Base-by-base conservation (phyloP, 2,797 vertebrate genomes). In the Alcedo atthis region DNA sequence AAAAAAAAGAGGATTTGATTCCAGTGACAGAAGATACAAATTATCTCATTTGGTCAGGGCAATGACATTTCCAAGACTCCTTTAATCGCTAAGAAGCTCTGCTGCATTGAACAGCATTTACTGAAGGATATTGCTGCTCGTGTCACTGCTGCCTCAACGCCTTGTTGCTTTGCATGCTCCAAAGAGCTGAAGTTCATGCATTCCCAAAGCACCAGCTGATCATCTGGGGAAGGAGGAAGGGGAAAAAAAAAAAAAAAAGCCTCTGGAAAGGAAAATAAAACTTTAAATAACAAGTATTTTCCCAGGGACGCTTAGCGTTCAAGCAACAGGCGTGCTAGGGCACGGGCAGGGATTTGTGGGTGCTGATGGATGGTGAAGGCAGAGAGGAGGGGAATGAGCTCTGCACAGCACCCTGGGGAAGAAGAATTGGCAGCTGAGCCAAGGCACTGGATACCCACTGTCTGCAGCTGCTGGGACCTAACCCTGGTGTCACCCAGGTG, bases 41-140 rank as follows among this genome's bases (percentile, higher is more conserved):
- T 96, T 93, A 92, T 79, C 82, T 97, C 78, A 88, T 96, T 92
- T 93, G 91, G 85, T 96, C 87, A 78, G 88, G 88, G 93, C 88
- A 75, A 37, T 97, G 96, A 96, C 95, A 96, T 97, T 96, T 96
- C 88, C 93, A 85, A 93, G 81, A 83, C 79, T 95, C 77, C 63
- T 93, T 90, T 88, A 96, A 97, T 94, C 75, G 25, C 92, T 12
- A 15, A 68, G 92, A 64, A 94, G 91, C 90, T 82, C 64, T 55
- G 85, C 76, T 69, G 83, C 9, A 2, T 35, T n/a, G 87, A 87
- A 35, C 22, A 1, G 84, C 89, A 35, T 92, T 95, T 92, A 85
- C 59, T 0, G 8, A 70, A 30, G 68, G 74, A 61, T 75, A 70
- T 40, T 43, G 61, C 66, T 64, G 51, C 85, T 58, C 26, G 71